These are phyloP conservation scores for Sericinus montela DNA, from an alignment of 2,888 invertebrate genomes.

Conservation along the genomic window DNA sequence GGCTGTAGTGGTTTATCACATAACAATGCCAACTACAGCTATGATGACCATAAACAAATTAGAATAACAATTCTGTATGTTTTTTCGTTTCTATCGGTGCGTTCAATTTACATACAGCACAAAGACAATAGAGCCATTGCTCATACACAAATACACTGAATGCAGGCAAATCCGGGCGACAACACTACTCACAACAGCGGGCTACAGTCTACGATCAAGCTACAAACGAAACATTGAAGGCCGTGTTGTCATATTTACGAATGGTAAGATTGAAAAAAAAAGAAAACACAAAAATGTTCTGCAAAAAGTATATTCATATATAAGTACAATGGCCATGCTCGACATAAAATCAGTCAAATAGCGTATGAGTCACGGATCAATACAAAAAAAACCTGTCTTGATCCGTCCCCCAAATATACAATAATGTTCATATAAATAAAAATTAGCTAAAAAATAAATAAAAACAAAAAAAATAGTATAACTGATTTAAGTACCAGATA, in stretches of 20 bases:
- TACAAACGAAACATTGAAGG: conserved; percentile 12
- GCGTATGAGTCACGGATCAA: neutral
- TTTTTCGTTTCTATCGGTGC: too few species aligned
- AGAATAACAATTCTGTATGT: too few species aligned
- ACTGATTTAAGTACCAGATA: too few species aligned
- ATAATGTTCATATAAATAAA: neutral
- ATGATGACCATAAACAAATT: too few species aligned
- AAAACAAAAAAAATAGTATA: too few species aligned
- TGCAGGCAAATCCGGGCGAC: conserved; percentile 27
- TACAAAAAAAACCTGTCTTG: neutral
- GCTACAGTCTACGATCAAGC: conserved; percentile 1
- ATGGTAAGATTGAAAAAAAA: conserved; percentile 38
- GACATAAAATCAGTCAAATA: conserved; percentile 22
- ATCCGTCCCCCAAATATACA: neutral
- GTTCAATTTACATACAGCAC: neutral
- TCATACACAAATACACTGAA: conserved; percentile 55
- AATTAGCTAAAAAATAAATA: neutral
- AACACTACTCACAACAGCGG: conserved; percentile 15
- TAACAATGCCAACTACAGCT: too few species aligned
- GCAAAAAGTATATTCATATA: conserved; percentile 61
- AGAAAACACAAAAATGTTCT: conserved; percentile 51
- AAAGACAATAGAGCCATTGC: conserved; percentile 51
- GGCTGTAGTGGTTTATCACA: too few species aligned
- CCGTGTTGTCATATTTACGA: conserved; percentile 2
- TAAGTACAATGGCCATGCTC: conserved; percentile 69